A percentile compares a stretch with the other conserved stretches of the same genome.
Evolutionary conservation across 2,797 vertebrate genomes (phyloP).

Genomic region (Rhinoraja longicauda): DNA sequence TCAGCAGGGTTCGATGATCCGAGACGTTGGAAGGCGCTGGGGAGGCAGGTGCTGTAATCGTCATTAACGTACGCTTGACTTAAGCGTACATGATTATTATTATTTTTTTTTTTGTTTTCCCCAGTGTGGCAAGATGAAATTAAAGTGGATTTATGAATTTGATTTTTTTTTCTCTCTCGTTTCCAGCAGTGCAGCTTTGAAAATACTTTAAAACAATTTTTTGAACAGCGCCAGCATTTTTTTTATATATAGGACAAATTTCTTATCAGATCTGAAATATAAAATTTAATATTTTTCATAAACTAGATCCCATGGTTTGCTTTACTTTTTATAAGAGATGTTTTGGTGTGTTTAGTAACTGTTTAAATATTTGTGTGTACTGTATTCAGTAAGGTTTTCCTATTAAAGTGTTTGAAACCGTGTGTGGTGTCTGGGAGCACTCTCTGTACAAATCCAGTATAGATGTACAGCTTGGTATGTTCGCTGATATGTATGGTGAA

Average conservation of each 20-base stretch:
- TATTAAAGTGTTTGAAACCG: slow-evolving; percentile 36
- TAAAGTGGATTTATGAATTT: slow-evolving; percentile 19
- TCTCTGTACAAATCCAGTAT: too few species aligned
- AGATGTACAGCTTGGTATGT: too few species aligned
- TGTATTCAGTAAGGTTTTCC: slow-evolving; percentile 30
- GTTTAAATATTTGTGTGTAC: slow-evolving; percentile 26
- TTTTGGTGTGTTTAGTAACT: slow-evolving; percentile 33
- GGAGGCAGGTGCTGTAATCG: background rate
- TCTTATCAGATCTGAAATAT: slow-evolving; percentile 24
- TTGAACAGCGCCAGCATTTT: slow-evolving; percentile 3
- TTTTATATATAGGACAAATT: slow-evolving; percentile 27
- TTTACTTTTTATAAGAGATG: slow-evolving; percentile 34
- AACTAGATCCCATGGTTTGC: slow-evolving; percentile 37
- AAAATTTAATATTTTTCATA: slow-evolving; percentile 36
- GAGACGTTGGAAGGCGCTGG: background rate
- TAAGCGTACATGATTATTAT: background rate
- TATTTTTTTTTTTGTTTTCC: background rate
- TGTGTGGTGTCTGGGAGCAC: too few species aligned
- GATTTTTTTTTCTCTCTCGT: background rate
- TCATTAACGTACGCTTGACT: too few species aligned
- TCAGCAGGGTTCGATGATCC: background rate
- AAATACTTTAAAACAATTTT: slow-evolving; percentile 30
- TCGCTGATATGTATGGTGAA: too few species aligned
- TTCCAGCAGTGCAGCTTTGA: slow-evolving; percentile 10
- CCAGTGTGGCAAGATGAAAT: background rate